phyloP scores from a whole-genome alignment of 1,140 invertebrate genomes.

The Magallana ariakensis region DNA sequence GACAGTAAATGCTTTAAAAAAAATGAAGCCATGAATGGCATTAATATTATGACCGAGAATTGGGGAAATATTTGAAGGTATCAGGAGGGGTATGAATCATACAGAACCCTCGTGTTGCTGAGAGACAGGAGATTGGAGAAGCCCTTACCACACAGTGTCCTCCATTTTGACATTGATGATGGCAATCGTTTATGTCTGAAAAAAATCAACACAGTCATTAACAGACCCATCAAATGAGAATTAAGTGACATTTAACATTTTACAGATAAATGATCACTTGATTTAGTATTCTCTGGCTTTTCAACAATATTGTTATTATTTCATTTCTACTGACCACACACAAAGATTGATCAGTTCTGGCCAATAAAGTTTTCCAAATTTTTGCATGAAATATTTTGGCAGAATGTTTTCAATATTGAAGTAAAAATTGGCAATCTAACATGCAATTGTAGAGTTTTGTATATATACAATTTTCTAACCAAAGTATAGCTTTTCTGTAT shows the following conservation, averaged over 20 bases:
- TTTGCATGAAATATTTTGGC: constrained; percentile 17
- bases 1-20: neutral
- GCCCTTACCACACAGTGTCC: constrained; percentile 78
- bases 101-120: constrained; percentile 1
- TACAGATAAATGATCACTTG: constrained; percentile 11
- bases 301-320: constrained; percentile 30
- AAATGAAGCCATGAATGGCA: neutral
- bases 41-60: neutral
- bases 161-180: constrained; percentile 78
- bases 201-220: constrained; percentile 19
- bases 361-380: constrained; percentile 32
- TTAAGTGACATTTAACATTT: constrained; percentile 29
- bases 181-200: constrained; percentile 76
- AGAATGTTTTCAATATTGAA: constrained; percentile 27
- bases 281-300: neutral
- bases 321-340: constrained; percentile 14
- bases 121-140: neutral
- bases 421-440: neutral
- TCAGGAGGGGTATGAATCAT: neutral
- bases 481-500: neutral
- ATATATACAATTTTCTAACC: neutral
- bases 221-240: neutral
- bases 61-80: neutral
- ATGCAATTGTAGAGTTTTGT: constrained; percentile 3
- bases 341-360: neutral